phyloP scores from a whole-genome alignment of 2,888 invertebrate species.

The Celastrina argiolus region DNA sequence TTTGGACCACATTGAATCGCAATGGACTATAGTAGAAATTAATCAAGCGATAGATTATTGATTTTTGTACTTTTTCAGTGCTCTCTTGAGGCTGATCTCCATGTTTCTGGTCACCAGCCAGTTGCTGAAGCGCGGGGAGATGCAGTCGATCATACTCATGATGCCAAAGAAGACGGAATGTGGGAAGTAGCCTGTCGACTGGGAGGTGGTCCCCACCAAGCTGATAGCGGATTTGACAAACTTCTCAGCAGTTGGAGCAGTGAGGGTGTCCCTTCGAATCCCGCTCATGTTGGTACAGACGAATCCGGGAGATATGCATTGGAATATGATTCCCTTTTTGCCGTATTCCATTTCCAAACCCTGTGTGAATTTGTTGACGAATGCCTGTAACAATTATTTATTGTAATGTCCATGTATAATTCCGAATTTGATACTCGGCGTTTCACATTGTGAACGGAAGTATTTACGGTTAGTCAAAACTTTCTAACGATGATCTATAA shows the following conservation, averaged over 20 bases:
- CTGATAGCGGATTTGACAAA: constrained; percentile 85
- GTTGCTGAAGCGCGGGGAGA: constrained; percentile 75
- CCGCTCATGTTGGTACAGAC: constrained; percentile 96
- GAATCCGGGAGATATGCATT: constrained; percentile 90
- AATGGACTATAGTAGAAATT: too few species aligned
- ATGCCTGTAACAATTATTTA: constrained; percentile 75
- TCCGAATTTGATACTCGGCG: too few species aligned
- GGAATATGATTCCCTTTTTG: constrained; percentile 84
- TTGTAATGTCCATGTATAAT: too few species aligned
- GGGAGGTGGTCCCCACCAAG: constrained; percentile 82
- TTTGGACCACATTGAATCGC: too few species aligned
- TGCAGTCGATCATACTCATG: constrained; percentile 63
- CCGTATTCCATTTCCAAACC: constrained; percentile 87
- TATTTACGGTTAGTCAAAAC: too few species aligned
- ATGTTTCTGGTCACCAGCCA: constrained; percentile 82
- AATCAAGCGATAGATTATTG: constrained; percentile 47
- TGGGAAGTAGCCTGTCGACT: constrained; percentile 87
- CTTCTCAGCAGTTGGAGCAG: constrained; percentile 85
- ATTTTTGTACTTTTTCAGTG: constrained; percentile 73
- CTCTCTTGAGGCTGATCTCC: constrained; percentile 80
- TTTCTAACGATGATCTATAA: too few species aligned
- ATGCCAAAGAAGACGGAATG: constrained; percentile 79
- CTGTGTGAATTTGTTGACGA: constrained; percentile 87
- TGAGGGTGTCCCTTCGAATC: constrained; percentile 83
- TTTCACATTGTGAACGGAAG: too few species aligned